Evolutionary conservation across 2,888 invertebrate species (phyloP).

Genomic region (Xanthia icteritia): DNA sequence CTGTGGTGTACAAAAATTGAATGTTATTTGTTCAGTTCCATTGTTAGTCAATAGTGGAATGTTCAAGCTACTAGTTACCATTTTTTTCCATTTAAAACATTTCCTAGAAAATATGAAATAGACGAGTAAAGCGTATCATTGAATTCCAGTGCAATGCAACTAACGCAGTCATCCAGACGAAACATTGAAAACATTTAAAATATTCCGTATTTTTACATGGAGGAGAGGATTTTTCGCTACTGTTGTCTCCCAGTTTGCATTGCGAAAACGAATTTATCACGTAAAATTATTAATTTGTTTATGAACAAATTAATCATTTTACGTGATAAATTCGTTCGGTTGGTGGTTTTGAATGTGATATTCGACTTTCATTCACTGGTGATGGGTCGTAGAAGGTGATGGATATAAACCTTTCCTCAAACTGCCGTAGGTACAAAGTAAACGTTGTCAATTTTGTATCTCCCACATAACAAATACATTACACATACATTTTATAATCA

Average conservation of each 20-base stretch:
- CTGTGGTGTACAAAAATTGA: neutral
- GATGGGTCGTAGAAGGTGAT: neutral
- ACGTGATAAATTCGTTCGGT: too few relatives aligned
- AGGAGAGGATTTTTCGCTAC: neutral
- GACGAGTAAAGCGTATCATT: slow-evolving; percentile 37
- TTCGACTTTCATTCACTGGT: neutral
- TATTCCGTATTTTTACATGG: slow-evolving; percentile 29
- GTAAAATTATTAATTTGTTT: neutral
- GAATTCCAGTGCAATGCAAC: slow-evolving; percentile 23
- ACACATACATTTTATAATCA: neutral
- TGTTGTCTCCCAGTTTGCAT: slow-evolving; percentile 20
- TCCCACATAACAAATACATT: neutral
- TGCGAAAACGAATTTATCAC: neutral
- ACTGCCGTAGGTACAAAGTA: neutral
- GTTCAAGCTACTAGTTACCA: slow-evolving; percentile 9
- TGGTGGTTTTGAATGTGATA: neutral
- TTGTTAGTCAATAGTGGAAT: slow-evolving; percentile 18
- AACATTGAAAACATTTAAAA: slow-evolving; percentile 43
- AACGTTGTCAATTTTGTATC: neutral
- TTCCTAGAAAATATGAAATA: slow-evolving; percentile 20
- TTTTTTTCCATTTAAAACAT: slow-evolving; percentile 28
- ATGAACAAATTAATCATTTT: too few relatives aligned
- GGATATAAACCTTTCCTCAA: neutral
- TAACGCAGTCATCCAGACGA: slow-evolving; percentile 19
- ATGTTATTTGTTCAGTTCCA: neutral